Percentiles rank a stretch among this genome's conserved stretches.
Evolutionary conservation across 2,113 vertebrate genomes (phyloP).

Genomic region (Chlamydotis undulata): DNA sequence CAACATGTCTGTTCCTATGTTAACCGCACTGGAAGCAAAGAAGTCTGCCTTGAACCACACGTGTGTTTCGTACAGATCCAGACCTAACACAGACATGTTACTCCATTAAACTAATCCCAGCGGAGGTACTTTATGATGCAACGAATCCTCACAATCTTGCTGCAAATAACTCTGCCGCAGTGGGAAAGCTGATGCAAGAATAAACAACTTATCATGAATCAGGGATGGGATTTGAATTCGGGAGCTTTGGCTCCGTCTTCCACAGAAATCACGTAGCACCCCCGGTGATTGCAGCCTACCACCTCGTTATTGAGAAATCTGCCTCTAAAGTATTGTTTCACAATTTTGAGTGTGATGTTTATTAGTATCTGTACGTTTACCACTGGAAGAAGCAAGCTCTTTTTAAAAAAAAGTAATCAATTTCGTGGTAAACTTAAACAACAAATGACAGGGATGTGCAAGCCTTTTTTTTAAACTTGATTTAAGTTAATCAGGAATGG

Average conservation of each 20-base stretch:
- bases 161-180: background rate
- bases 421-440: background rate
- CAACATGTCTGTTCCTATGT: conserved; percentile 94
- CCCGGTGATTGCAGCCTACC: background rate
- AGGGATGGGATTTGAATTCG: background rate
- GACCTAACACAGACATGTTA: background rate
- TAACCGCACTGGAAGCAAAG: conserved; percentile 83
- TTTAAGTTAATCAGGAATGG: background rate
- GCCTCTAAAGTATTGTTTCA: background rate
- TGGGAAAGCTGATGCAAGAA: background rate
- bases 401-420: background rate
- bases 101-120: background rate
- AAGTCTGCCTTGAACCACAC: background rate
- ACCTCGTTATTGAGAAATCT: background rate
- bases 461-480: background rate
- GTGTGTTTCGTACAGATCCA: background rate
- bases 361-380: background rate
- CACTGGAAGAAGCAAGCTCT: background rate
- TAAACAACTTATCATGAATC: background rate
- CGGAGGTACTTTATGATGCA: background rate
- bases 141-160: background rate
- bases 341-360: background rate
- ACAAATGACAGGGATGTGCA: background rate
- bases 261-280: background rate
- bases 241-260: background rate